phyloP scores from a whole-genome alignment of 2,888 invertebrate genomes.

The Melinaea menophilus region DNA sequence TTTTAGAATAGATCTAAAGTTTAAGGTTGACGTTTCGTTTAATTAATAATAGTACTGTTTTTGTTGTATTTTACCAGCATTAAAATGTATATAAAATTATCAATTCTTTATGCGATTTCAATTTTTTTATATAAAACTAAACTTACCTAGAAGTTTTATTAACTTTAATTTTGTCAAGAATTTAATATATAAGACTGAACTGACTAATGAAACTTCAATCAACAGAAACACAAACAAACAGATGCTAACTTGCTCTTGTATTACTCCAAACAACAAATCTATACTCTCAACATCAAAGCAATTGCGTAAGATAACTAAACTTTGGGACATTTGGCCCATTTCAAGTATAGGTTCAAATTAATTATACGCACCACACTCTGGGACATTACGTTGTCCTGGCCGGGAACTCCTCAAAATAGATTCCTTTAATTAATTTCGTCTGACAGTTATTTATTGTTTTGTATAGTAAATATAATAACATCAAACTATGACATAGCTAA shows the following conservation, averaged over 20 bases:
- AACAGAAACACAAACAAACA: constrained; percentile 5
- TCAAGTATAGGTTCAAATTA: constrained; percentile 29
- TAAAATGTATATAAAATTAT: no score
- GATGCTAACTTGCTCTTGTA: neutral
- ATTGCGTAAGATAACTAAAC: constrained; percentile 32
- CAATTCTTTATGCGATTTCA: no score
- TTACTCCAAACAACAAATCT: constrained; percentile 19
- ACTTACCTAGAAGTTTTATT: no score
- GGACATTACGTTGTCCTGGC: constrained; percentile 3
- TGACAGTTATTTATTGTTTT: constrained; percentile 25
- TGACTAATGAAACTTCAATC: neutral
- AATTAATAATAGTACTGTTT: neutral
- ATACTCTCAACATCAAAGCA: constrained; percentile 29
- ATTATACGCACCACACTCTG: constrained; percentile 22
- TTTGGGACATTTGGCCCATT: constrained; percentile 30
- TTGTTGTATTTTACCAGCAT: no score
- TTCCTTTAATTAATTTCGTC: constrained; percentile 29
- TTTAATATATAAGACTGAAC: no score
- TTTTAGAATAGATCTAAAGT: neutral
- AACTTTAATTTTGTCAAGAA: no score
- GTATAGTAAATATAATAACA: constrained; percentile 10
- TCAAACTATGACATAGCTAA: neutral
- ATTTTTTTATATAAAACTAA: no score
- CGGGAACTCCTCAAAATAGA: constrained; percentile 18
- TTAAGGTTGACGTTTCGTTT: no score